These are phyloP conservation scores for Lacerta viridis DNA, from an alignment of 2,797 vertebrate species.

Conservation along the genomic window DNA sequence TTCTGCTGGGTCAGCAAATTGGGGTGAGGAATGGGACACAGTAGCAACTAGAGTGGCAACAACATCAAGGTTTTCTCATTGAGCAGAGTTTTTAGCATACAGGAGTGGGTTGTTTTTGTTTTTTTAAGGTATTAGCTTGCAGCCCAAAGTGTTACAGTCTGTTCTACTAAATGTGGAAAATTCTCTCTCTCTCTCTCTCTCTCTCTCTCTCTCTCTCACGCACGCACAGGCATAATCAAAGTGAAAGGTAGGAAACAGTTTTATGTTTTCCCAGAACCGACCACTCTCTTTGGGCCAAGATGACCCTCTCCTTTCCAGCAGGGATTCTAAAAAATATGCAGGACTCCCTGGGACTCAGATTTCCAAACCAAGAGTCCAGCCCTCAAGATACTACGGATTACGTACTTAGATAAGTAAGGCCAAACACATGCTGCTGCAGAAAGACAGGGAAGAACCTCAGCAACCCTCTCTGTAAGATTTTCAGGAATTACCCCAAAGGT, in stretches of 20 bases:
- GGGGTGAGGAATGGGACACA: too few species aligned
- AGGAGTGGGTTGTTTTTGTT: too few species aligned
- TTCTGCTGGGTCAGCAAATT: too few species aligned
- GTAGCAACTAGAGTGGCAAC: too few species aligned
- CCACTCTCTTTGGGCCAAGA: not conserved
- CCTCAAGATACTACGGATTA: too few species aligned
- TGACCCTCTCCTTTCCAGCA: not conserved
- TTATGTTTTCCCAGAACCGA: not conserved
- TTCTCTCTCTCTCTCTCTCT: not conserved
- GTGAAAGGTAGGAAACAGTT: not conserved
- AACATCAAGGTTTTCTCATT: too few species aligned
- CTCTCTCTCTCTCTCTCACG: not conserved
- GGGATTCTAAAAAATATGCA: not conserved
- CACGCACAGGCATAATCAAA: not conserved
- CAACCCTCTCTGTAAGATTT: too few species aligned
- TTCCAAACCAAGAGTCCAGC: not conserved
- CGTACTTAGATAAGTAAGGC: not conserved
- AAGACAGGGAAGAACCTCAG: too few species aligned
- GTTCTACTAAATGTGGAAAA: too few species aligned
- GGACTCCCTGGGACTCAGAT: not conserved
- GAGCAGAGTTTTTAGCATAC: too few species aligned
- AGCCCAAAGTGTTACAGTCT: not conserved
- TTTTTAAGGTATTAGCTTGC: too few species aligned
- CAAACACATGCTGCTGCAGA: not conserved
- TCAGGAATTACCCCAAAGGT: too few species aligned